Evolutionary conservation across 2,113 vertebrate species (phyloP).

Genomic region (Donacobius atricapilla): DNA sequence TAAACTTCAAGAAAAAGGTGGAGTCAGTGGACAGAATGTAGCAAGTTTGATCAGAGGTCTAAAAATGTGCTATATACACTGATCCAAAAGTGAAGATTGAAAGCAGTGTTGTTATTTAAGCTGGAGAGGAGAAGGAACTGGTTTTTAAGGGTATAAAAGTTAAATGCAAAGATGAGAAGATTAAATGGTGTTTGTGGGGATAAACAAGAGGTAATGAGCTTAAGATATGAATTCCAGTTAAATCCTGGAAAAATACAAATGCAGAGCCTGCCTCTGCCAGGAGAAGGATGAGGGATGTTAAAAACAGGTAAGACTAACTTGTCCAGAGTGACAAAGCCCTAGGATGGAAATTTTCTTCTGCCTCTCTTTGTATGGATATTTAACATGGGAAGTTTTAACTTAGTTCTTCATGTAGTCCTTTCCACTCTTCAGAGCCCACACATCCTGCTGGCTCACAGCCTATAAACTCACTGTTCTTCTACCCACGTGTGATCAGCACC

Average conservation of each 20-base stretch:
- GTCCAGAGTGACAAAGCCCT: neutral
- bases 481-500: rapidly evolving
- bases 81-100: neutral
- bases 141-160: neutral
- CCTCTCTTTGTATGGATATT: neutral
- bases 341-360: neutral
- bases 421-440: neutral
- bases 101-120: neutral
- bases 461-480: rapidly evolving
- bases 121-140: neutral
- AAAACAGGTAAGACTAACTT: neutral
- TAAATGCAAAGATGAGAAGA: neutral
- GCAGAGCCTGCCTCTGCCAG: neutral
- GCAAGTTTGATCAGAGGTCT: neutral
- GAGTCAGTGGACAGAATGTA: neutral
- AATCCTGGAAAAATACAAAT: neutral
- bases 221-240: neutral
- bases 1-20: neutral
- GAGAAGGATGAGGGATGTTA: neutral
- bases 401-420: neutral
- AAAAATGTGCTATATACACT: neutral
- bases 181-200: neutral
- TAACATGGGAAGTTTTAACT: neutral
- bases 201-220: neutral
- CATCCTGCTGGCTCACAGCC: neutral